phyloP scores from a whole-genome alignment of 2,888 invertebrate genomes.

The Dynastes tityus region DNA sequence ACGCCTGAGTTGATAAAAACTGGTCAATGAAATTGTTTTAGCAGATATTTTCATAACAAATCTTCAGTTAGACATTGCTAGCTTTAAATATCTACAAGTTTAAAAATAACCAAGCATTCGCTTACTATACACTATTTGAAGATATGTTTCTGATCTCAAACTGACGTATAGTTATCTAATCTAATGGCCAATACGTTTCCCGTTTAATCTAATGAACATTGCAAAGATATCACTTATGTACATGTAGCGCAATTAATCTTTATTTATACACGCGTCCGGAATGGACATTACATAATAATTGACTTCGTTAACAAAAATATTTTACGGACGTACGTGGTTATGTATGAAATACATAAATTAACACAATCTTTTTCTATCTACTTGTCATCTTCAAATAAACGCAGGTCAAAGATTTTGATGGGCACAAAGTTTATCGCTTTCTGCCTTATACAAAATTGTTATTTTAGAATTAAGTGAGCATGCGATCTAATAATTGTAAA shows the following conservation, averaged over 20 bases:
- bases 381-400: constrained; percentile 12
- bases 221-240: not conserved
- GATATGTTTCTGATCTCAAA: too few relatives aligned
- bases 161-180: too few relatives aligned
- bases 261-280: constrained; percentile 19
- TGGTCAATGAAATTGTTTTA: too few relatives aligned
- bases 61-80: too few relatives aligned
- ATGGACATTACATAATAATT: constrained; percentile 31
- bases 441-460: constrained; percentile 37
- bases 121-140: too few relatives aligned
- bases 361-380: not conserved
- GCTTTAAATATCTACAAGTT: too few relatives aligned
- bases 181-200: too few relatives aligned
- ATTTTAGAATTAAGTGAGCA: constrained; percentile 12
- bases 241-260: constrained; percentile 8
- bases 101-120: too few relatives aligned
- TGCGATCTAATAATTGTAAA: not conserved
- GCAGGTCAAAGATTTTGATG: constrained; percentile 40
- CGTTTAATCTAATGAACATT: not conserved
- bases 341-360: constrained; percentile 1
- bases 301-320: constrained; percentile 34
- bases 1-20: too few relatives aligned
- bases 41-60: too few relatives aligned
- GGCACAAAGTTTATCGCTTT: constrained; percentile 38
- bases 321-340: constrained; percentile 29